A percentile compares a stretch with the other conserved stretches of the same genome.
These are phyloP conservation scores for Idris sp. DNA, from an alignment of 1,140 invertebrate species.

Conservation along the genomic window DNA sequence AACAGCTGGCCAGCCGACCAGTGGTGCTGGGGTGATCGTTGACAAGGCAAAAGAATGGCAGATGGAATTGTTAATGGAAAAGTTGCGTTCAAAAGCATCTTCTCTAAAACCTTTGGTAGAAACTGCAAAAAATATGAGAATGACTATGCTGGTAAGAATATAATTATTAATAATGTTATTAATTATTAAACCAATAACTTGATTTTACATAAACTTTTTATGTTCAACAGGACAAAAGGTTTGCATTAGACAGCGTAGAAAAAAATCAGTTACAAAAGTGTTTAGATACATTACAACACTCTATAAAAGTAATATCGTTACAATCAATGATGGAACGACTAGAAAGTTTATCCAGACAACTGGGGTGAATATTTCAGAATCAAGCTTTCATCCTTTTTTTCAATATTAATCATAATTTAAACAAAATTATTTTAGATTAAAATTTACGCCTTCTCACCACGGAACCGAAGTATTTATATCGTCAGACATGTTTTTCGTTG, in stretches of 20 bases:
- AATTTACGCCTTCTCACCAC: conserved; percentile 82
- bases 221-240: conserved; percentile 84
- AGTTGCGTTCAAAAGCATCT: conserved; percentile 87
- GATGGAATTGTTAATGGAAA: conserved; percentile 92
- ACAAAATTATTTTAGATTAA: conserved; percentile 85
- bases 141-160: conserved; percentile 87
- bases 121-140: conserved; percentile 89
- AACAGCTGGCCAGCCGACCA: conserved; percentile 70
- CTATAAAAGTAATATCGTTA: conserved; percentile 93
- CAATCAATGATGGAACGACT: conserved; percentile 94
- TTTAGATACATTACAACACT: conserved; percentile 94
- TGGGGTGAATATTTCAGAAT: conserved; percentile 81
- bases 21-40: conserved; percentile 57
- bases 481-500: conserved; percentile 97
- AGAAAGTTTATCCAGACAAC: conserved; percentile 92
- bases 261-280: conserved; percentile 91
- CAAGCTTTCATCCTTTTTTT: no score
- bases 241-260: conserved; percentile 89
- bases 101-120: conserved; percentile 87
- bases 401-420: no score
- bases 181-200: no score
- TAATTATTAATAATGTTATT: no score
- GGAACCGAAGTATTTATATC: conserved; percentile 92
- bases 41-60: conserved; percentile 85
- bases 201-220: conserved; percentile 26